Evolutionary conservation across 2,888 invertebrate genomes (phyloP).

Genomic region (Xanthostigma xanthostigma): DNA sequence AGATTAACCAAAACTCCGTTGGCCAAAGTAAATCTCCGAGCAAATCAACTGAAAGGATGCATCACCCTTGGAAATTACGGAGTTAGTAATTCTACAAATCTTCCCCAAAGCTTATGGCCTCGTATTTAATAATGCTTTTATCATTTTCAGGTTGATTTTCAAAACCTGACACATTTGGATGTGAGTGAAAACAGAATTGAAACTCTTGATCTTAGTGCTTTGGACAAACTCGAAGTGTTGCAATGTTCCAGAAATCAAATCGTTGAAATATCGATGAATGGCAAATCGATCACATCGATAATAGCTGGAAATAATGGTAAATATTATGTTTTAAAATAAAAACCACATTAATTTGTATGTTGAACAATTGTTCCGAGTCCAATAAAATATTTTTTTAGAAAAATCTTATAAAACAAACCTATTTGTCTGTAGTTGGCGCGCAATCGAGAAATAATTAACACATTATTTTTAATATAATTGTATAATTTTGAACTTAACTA

Average conservation of each 20-base stretch:
- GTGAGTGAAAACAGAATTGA: constrained; percentile 75
- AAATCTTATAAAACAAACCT: too few species aligned
- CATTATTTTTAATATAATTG: too few species aligned
- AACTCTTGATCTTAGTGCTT: constrained; percentile 62
- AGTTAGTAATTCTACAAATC: constrained; percentile 33
- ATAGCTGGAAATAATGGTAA: constrained; percentile 72
- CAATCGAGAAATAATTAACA: too few species aligned
- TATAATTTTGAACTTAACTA: too few species aligned
- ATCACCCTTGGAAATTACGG: constrained; percentile 76
- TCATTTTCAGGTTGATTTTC: constrained; percentile 17
- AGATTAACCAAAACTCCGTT: constrained; percentile 30
- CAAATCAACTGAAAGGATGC: constrained; percentile 66
- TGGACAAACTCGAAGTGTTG: constrained; percentile 59
- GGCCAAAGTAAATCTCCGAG: constrained; percentile 58
- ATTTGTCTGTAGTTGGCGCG: too few species aligned
- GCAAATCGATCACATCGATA: constrained; percentile 55
- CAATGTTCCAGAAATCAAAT: constrained; percentile 65
- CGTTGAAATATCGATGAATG: constrained; percentile 63
- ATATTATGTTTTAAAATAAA: constrained; percentile 16
- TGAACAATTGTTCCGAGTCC: too few species aligned
- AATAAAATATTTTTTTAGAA: too few species aligned
- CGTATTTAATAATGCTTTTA: constrained; percentile 2
- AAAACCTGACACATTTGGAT: constrained; percentile 71
- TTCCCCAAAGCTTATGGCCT: background rate
- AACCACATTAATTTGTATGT: background rate